A percentile compares a stretch with the other conserved stretches of the same genome.
These are phyloP conservation scores for Scaptomyza polygonia DNA, from an alignment of 2,888 invertebrate species.

Conservation along the genomic window DNA sequence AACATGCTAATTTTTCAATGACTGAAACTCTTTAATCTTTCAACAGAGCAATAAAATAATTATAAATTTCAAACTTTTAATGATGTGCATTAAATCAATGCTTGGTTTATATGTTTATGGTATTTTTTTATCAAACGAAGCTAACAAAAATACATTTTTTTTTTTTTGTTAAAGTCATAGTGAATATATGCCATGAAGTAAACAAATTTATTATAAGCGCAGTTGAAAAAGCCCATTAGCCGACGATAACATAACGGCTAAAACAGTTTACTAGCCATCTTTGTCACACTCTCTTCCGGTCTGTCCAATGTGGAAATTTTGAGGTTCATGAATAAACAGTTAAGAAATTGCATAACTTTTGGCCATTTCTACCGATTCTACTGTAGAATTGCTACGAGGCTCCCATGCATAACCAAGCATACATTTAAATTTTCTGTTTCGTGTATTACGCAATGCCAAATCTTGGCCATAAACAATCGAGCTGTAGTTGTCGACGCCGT, in stretches of 20 bases:
- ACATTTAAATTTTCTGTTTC: constrained; percentile 17
- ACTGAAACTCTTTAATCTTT: neutral
- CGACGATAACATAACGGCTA: constrained; percentile 15
- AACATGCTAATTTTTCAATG: constrained; percentile 3
- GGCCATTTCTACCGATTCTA: too few relatives aligned
- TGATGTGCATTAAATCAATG: constrained; percentile 18
- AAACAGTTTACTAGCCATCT: neutral
- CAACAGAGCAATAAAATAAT: neutral
- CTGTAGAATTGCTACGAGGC: constrained; percentile 39
- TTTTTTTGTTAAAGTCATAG: constrained; percentile 49
- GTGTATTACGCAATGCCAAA: constrained; percentile 41
- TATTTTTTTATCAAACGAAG: neutral
- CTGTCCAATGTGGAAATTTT: constrained; percentile 53
- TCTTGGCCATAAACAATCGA: constrained; percentile 11
- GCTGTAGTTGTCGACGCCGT: constrained; percentile 11
- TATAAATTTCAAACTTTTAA: constrained; percentile 8
- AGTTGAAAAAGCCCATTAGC: constrained; percentile 59
- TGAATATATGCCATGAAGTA: constrained; percentile 47
- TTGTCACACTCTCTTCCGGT: neutral
- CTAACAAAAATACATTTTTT: constrained; percentile 21
- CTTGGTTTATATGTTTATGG: neutral
- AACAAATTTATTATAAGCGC: constrained; percentile 57
- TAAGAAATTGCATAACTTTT: constrained; percentile 15
- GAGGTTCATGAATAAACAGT: constrained; percentile 29
- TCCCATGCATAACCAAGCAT: constrained; percentile 36